Evolutionary conservation across 2,113 vertebrate genomes (phyloP).

Genomic region (Zapus hudsonius): DNA sequence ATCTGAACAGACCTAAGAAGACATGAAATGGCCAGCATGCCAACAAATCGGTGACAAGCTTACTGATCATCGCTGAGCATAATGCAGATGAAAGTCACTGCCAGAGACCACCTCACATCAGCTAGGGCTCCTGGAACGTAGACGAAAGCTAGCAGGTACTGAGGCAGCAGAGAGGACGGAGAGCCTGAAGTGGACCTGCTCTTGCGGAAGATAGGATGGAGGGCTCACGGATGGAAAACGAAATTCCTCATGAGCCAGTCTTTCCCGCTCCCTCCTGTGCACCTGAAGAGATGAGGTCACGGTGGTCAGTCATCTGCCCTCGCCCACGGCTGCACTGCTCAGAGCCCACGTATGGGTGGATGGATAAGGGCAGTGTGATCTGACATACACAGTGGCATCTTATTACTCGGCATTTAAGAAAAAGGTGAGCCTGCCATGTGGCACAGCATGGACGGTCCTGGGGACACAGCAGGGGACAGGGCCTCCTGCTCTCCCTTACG

Average conservation of each 20-base stretch:
- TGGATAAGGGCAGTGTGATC: neutral
- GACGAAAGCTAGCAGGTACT: no score
- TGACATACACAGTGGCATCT: neutral
- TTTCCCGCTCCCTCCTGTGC: neutral
- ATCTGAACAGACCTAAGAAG: no score
- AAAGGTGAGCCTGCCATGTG: neutral
- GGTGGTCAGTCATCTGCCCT: neutral
- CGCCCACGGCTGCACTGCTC: neutral
- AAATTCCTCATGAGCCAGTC: accelerated
- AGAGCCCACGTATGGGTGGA: neutral
- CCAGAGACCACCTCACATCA: no score
- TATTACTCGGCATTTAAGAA: neutral
- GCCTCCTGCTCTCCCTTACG: no score
- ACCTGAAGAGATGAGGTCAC: neutral
- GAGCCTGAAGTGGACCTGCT: neutral
- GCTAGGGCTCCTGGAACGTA: no score
- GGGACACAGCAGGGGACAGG: no score
- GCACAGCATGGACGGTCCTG: neutral
- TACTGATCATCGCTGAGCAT: no score
- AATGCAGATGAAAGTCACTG: no score
- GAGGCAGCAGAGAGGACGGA: no score
- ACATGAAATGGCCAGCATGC: no score
- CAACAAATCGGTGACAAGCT: no score
- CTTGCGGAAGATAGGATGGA: neutral
- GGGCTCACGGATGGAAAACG: neutral